These are phyloP conservation scores for Drosophila busckii DNA, from an alignment of 1,140 invertebrate genomes.

Conservation along the genomic window DNA sequence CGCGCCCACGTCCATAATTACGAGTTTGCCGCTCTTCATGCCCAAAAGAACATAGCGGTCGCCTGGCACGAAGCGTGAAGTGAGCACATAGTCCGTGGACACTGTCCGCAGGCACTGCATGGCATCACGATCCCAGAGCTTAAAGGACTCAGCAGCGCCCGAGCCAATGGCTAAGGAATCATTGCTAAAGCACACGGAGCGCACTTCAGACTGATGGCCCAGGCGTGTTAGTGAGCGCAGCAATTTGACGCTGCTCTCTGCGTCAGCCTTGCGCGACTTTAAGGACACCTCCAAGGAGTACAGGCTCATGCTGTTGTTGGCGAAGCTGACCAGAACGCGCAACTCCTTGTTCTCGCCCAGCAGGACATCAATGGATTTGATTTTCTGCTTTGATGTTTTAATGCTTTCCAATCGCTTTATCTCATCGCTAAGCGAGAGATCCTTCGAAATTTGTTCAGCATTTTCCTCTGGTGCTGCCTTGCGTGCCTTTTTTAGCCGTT, in stretches of 20 bases:
- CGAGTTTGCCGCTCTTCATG: constrained; percentile 90
- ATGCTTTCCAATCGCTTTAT: constrained; percentile 85
- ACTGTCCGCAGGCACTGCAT: constrained; percentile 91
- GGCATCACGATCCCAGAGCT: constrained; percentile 95
- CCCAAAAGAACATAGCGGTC: constrained; percentile 95
- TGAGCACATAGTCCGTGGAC: constrained; percentile 84
- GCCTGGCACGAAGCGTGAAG: constrained; percentile 92
- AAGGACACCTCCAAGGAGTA: constrained; percentile 81
- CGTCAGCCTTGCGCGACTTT: constrained; percentile 80
- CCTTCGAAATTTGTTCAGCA: constrained; percentile 63
- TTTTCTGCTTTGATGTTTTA: constrained; percentile 84
- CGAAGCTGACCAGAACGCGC: constrained; percentile 82
- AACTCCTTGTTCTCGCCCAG: constrained; percentile 85
- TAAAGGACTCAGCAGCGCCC: constrained; percentile 91
- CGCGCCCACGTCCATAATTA: constrained; percentile 92
- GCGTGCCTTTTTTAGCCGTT: constrained; percentile 86
- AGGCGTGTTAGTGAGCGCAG: constrained; percentile 81
- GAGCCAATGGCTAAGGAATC: constrained; percentile 93
- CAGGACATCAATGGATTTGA: constrained; percentile 85
- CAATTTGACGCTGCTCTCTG: constrained; percentile 66
- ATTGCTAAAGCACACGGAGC: constrained; percentile 92
- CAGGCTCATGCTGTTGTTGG: constrained; percentile 86
- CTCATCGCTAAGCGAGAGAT: constrained; percentile 84
- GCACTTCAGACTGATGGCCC: constrained; percentile 94
- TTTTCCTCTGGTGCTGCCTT: constrained; percentile 39